Evolutionary conservation across 2,113 vertebrate species (phyloP), one percentile per base, ranked within the genome.

Genomic region (Halichoerus grypus): DNA sequence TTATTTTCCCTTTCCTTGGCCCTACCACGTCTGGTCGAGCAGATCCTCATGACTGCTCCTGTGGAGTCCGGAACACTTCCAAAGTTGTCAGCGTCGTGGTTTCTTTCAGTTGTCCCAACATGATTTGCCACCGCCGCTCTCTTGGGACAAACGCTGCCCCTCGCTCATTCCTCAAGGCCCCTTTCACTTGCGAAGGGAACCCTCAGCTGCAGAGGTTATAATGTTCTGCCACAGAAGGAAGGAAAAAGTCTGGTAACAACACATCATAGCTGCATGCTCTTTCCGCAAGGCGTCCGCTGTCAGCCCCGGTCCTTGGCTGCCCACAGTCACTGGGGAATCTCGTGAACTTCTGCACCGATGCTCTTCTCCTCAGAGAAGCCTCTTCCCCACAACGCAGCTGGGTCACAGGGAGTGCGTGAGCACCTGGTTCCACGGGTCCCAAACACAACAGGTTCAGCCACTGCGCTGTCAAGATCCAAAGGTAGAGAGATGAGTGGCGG

Each of bases 301-400:
- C 7, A 5, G 49, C 22, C 22, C 10, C 22, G 1, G 46, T 19
- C n/a, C n/a, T 19, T 15, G 3, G 49, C 39, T 5, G 53, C 10
- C 81, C 76, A 14, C 22, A 33, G 72, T 15, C 72, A 7, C 15
- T 24, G 24, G 22, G 72, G 39, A 28, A 15, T 21, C 39, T 28
- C 3, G 24, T 28, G 72, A 76, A 1, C 63, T 28, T 81, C n/a
- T 7, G 39, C 51, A 18, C 14, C 28, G 28, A 46, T 16, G 39
- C 6, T 21, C 74, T 36, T 42, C 49, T 31, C 57, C 67, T 19
- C 46, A 26, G 18, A 13, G 16, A 16, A 24, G 59, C 9, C 10
- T 26, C 14, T 16, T 8, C 15, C 24, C 72, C 14, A 0, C 0
- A 21, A 12, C 2, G 9, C 4, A 46, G 72, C 72, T 1, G 39